Conservation (phyloP, 1,140 invertebrate genomes). For the Pseudomyrmex pallidus region DNA sequence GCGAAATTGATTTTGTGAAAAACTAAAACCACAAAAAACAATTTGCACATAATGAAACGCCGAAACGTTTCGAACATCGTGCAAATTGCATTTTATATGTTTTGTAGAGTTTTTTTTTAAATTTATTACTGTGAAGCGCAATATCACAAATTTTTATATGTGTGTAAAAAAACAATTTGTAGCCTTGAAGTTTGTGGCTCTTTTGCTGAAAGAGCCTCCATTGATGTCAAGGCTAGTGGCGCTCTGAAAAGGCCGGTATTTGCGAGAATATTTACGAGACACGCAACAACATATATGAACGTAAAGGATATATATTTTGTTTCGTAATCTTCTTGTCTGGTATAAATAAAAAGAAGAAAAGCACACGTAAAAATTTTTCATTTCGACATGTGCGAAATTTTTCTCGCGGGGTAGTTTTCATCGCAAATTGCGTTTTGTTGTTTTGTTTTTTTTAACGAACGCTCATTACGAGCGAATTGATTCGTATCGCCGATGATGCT, state of each 20-base stretch:
- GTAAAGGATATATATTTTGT: background rate
- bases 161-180: background rate
- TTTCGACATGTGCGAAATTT: background rate
- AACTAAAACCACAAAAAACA: background rate
- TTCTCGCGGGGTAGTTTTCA: background rate
- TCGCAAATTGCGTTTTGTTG: background rate
- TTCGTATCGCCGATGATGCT: constrained; percentile 11
- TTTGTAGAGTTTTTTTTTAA: too few relatives aligned
- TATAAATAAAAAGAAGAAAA: background rate
- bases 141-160: background rate
- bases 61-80: too few relatives aligned
- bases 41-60: too few relatives aligned
- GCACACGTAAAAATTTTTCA: too few relatives aligned
- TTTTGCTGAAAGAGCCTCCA: constrained; percentile 20
- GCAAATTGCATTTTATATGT: too few relatives aligned
- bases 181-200: background rate
- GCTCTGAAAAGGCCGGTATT: constrained; percentile 17
- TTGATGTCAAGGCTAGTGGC: constrained; percentile 36
- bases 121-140: background rate
- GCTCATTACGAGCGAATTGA: background rate
- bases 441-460: background rate
- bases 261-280: constrained; percentile 43
- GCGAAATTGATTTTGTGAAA: background rate
- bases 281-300: background rate
- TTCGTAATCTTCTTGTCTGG: background rate